Base-by-base conservation (phyloP, 2,113 vertebrate genomes). In the Callocephalon fimbriatum region DNA sequence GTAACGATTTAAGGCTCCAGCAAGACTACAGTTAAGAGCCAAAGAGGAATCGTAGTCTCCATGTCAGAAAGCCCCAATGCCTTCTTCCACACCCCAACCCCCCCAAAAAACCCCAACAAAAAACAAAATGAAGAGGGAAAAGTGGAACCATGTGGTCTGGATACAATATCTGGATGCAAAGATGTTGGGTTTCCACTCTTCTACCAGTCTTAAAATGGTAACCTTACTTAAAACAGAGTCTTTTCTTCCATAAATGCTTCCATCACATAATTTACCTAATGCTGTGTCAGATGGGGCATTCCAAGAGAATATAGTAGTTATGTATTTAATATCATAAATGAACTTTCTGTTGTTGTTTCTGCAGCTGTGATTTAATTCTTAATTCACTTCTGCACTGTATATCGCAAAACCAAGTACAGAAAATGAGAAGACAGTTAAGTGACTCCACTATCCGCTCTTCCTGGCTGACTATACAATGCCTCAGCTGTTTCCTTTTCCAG, bases 401-500 rank as follows among this genome's bases (percentile, higher is more conserved):
- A 42, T 75, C 77, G 74, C 29, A 61, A 88, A 91, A 83, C 13
- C 8, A 65, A 25, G 10, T 12, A 50, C 6, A 10, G 37, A 93
- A 27, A 45, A 90, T 12, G 27, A 76, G 80, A 40, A 95, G 27
- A 70, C 47, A 84, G 73, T 29, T 65, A 48, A 91, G 56, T 25
- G 26, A 12, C 20, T 80, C 11, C 9, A 23, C 37, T 66, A 50
- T 50, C 14, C 54, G 15, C 38, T 71, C 54, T 54, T 91, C 26
- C 50, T 86, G 72, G 35, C 37, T 92, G 44, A 35, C 35, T 42
- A 44, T 48, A 96, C 75, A 96, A 91, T 86, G 44, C 12, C 19
- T 95, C 74, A 89, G 38, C 32, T 77, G 70, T 93, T 97, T 94
- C 78, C 47, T 90, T 93, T 92, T 81, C 74, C 76, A 95, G 82